A percentile compares a stretch with the other conserved stretches of the same genome.
phyloP scores from a whole-genome alignment of 2,888 invertebrate genomes.

The Dastarcus helophoroides region DNA sequence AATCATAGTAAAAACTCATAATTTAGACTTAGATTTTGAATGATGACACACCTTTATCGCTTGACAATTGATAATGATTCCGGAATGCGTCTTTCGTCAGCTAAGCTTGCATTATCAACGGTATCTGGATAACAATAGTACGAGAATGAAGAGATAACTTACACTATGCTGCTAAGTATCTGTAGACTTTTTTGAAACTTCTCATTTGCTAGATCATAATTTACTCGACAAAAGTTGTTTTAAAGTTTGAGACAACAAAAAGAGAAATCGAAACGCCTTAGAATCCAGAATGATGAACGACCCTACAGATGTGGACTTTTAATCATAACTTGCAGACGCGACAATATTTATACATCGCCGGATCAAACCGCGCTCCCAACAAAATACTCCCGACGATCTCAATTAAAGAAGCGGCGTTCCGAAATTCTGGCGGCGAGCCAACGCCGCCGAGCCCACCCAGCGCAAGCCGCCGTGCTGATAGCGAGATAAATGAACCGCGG shows the following conservation, averaged over 20 bases:
- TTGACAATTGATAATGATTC: no score
- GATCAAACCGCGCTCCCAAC: slow-evolving; percentile 28
- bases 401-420: slow-evolving; percentile 22
- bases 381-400: slow-evolving; percentile 27
- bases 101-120: no score
- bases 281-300: no score
- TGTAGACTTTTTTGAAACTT: not conserved
- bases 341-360: slow-evolving; percentile 32
- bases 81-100: no score
- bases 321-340: slow-evolving; percentile 32
- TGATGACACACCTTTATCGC: no score
- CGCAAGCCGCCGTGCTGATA: slow-evolving; percentile 24
- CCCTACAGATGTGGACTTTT: slow-evolving; percentile 22
- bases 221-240: not conserved
- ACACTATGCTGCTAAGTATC: slow-evolving; percentile 1
- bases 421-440: slow-evolving; percentile 21
- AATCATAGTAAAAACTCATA: no score
- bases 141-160: no score
- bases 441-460: slow-evolving; percentile 26
- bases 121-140: no score
- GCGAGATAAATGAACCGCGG: slow-evolving; percentile 31
- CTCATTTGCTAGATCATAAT: not conserved
- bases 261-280: no score
- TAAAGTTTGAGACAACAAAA: slow-evolving; percentile 1
- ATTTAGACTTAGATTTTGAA: no score